Conservation (phyloP, 1,140 invertebrate species). For the Tetragnatha versicolor region DNA sequence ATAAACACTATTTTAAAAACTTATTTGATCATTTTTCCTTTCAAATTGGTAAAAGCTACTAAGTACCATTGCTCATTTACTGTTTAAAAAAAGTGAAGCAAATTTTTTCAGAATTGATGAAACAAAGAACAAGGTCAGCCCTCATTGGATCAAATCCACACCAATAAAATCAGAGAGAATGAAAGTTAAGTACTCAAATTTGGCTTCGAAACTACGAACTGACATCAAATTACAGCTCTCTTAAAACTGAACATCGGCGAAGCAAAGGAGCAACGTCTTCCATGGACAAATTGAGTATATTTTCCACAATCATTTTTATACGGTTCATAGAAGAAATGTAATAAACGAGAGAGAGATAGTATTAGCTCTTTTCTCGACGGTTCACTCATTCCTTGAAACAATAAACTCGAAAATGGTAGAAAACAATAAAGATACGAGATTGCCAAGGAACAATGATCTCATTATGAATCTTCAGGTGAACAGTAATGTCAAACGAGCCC, state of each 20-base stretch:
- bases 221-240: neutral
- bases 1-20: too few species aligned
- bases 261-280: too few species aligned
- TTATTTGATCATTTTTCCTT: too few species aligned
- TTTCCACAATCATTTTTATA: neutral
- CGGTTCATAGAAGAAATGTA: neutral
- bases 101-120: too few species aligned
- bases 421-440: neutral
- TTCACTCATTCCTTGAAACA: neutral
- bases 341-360: neutral
- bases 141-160: too few species aligned
- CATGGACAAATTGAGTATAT: neutral
- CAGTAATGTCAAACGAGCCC: constrained; percentile 9
- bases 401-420: constrained; percentile 3
- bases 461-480: constrained; percentile 10
- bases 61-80: too few species aligned
- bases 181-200: too few species aligned
- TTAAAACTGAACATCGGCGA: neutral
- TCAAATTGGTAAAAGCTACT: too few species aligned
- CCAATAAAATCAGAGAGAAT: too few species aligned
- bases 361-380: neutral
- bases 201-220: neutral
- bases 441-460: constrained; percentile 7
- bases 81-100: too few species aligned
- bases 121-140: too few species aligned